Evolutionary conservation across 2,888 invertebrate genomes (phyloP).

Genomic region (Drosophila demipolita): DNA sequence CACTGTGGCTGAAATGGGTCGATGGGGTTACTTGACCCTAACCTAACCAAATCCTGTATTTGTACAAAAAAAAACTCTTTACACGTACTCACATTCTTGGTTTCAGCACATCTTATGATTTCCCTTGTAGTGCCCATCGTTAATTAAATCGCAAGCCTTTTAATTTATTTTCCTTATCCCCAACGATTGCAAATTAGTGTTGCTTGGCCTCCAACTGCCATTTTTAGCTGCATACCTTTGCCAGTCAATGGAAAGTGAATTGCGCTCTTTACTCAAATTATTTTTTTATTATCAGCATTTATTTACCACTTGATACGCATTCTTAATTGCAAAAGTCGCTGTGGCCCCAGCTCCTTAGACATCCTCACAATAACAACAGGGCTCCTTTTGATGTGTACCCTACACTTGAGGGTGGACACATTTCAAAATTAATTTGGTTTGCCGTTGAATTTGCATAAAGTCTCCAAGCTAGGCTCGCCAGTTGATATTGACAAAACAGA

Average conservation of each 20-base stretch:
- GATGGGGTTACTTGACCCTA: neutral
- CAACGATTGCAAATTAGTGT: neutral
- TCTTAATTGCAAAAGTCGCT: slow-evolving; percentile 53
- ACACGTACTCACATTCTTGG: neutral
- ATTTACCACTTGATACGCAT: slow-evolving; percentile 60
- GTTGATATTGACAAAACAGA: slow-evolving; percentile 59
- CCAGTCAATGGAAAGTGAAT: slow-evolving; percentile 16
- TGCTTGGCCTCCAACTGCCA: neutral
- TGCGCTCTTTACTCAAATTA: slow-evolving; percentile 10
- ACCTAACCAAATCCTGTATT: neutral
- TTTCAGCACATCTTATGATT: neutral
- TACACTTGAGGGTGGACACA: slow-evolving; percentile 75
- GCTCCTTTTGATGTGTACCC: slow-evolving; percentile 58
- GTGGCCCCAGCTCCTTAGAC: slow-evolving; percentile 5
- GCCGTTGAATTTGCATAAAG: slow-evolving; percentile 70
- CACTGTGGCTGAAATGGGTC: neutral
- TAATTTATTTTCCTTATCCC: neutral
- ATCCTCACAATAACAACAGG: neutral
- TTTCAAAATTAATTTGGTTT: slow-evolving; percentile 71
- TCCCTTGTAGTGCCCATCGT: neutral
- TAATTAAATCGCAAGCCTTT: neutral
- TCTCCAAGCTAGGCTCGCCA: slow-evolving; percentile 38
- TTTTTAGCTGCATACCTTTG: neutral
- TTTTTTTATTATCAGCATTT: slow-evolving; percentile 34
- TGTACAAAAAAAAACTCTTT: neutral